Evolutionary conservation across 2,113 vertebrate species (phyloP).

Genomic region (Rhabdornis inornatus): DNA sequence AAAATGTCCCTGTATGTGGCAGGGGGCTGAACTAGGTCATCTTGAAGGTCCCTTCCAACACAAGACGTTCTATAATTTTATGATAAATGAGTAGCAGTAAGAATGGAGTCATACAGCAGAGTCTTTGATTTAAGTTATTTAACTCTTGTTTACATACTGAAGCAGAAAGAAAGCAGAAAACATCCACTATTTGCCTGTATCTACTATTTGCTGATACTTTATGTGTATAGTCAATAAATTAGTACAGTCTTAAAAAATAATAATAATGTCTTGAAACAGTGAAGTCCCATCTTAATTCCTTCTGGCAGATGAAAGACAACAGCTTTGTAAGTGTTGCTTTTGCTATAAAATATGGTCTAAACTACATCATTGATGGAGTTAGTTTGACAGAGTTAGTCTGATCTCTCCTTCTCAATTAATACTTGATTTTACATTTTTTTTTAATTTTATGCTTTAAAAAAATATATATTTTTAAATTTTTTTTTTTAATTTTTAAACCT

Average conservation of each 20-base stretch:
- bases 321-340: neutral
- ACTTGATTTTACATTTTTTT: neutral
- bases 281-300: neutral
- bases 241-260: neutral
- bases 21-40: neutral
- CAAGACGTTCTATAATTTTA: neutral
- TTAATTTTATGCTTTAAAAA: too few species aligned
- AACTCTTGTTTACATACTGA: neutral
- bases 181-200: neutral
- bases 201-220: neutral
- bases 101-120: neutral
- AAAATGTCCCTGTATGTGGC: accelerated
- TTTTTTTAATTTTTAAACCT: neutral
- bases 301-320: neutral
- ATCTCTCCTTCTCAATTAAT: neutral
- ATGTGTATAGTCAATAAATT: neutral
- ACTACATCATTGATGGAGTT: neutral
- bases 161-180: neutral
- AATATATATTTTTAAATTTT: too few species aligned
- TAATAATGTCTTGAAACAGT: neutral
- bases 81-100: neutral
- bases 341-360: neutral
- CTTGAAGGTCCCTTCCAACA: neutral
- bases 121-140: neutral
- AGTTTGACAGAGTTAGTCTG: neutral